phyloP scores from a whole-genome alignment of 2,113 vertebrate genomes.

The Xenopus laevis region DNA sequence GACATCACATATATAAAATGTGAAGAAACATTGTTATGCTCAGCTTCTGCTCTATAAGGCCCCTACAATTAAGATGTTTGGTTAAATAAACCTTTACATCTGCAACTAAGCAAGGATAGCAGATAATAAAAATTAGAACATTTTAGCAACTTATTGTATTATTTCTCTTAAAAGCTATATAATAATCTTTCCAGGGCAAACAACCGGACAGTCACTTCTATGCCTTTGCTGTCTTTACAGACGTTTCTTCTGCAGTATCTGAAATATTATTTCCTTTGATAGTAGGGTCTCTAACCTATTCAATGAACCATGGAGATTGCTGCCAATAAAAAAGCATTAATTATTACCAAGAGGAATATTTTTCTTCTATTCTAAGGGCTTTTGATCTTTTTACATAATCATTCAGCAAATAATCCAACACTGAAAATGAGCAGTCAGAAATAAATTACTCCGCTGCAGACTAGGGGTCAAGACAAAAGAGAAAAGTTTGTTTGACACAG shows the following conservation, averaged over 20 bases:
- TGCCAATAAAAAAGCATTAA: background rate
- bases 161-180: too few relatives aligned
- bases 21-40: too few relatives aligned
- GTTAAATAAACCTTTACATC: too few relatives aligned
- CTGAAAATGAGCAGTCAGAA: background rate
- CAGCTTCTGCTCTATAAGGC: too few relatives aligned
- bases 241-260: background rate
- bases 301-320: background rate
- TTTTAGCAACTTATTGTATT: too few relatives aligned
- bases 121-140: too few relatives aligned
- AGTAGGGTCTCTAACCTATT: background rate
- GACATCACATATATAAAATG: too few relatives aligned
- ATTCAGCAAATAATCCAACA: background rate
- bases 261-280: background rate
- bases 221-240: background rate
- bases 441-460: background rate
- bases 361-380: background rate
- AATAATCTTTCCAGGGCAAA: too few relatives aligned
- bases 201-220: too few relatives aligned
- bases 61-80: too few relatives aligned
- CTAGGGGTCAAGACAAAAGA: background rate
- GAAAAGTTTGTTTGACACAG: background rate
- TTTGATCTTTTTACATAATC: constrained; percentile 2
- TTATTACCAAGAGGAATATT: constrained; percentile 3
- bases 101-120: too few relatives aligned